A percentile compares a stretch with the other conserved stretches of the same genome.
These are phyloP conservation scores for Microtus ochrogaster DNA, from an alignment of 2,113 vertebrate genomes.

Conservation along the genomic window DNA sequence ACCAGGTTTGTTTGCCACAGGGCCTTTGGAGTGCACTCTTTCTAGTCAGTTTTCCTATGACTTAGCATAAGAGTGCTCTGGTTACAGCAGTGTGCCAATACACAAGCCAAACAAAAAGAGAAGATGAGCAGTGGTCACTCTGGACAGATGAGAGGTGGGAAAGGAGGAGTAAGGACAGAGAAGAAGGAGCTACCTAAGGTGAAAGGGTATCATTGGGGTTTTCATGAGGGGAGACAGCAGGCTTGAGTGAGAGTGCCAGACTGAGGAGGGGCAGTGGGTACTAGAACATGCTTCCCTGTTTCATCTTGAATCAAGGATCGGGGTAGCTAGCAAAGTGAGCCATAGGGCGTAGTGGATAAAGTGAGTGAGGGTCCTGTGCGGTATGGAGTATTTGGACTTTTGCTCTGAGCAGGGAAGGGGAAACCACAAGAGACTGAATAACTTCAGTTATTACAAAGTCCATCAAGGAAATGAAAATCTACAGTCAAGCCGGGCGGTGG, in stretches of 20 bases:
- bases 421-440: neutral
- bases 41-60: neutral
- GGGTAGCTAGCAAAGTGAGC: neutral
- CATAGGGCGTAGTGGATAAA: neutral
- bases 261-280: neutral
- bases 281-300: fast-evolving
- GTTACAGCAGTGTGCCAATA: too few relatives aligned
- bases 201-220: neutral
- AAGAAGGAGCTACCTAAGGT: neutral
- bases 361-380: neutral
- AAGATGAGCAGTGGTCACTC: neutral
- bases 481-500: neutral
- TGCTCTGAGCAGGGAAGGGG: neutral
- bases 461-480: neutral
- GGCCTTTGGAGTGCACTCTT: neutral
- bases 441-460: neutral
- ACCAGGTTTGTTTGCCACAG: conserved; percentile 89
- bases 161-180: too few relatives aligned
- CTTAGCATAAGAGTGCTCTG: neutral
- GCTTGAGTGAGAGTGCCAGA: neutral
- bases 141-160: fast-evolving
- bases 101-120: neutral
- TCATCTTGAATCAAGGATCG: neutral
- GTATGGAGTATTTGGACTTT: neutral
- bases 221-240: neutral